Evolutionary conservation across 2,888 invertebrate species (phyloP).

Genomic region (Agrilus mali): DNA sequence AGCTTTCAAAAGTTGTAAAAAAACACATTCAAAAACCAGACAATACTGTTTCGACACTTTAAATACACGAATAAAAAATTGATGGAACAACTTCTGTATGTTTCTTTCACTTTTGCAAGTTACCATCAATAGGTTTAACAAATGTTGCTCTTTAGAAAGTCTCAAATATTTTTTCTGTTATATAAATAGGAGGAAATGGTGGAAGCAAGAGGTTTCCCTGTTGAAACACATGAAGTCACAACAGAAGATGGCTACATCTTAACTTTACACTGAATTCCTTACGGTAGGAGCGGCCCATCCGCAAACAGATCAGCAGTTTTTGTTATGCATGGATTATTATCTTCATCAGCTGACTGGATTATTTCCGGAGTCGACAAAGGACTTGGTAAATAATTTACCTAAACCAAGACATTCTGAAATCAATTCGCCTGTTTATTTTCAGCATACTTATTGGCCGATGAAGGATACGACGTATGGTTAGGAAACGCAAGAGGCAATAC

Average conservation of each 20-base stretch:
- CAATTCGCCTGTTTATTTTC: slow-evolving; percentile 1
- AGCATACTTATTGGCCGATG: slow-evolving; percentile 37
- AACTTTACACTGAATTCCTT: too few species aligned
- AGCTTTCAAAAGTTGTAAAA: too few species aligned
- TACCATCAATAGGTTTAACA: too few species aligned
- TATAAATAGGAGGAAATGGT: slow-evolving; percentile 32
- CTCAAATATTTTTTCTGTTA: background rate
- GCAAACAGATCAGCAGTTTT: too few species aligned
- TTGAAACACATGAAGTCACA: slow-evolving; percentile 30
- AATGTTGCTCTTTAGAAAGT: too few species aligned
- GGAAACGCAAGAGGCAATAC: slow-evolving; percentile 47
- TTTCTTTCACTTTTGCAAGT: too few species aligned
- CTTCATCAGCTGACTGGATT: slow-evolving; percentile 42
- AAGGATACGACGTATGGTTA: slow-evolving; percentile 40
- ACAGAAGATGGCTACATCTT: too few species aligned
- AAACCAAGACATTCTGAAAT: background rate
- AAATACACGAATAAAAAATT: too few species aligned
- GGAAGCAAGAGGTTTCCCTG: slow-evolving; percentile 31
- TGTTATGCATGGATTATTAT: slow-evolving; percentile 42
- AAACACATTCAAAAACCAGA: too few species aligned
- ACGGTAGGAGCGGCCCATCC: too few species aligned
- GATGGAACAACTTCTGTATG: too few species aligned
- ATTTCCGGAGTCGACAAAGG: slow-evolving; percentile 37
- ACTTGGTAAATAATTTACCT: slow-evolving; percentile 23
- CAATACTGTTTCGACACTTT: too few species aligned